Evolutionary conservation across 2,113 vertebrate genomes (phyloP), one percentile per base, ranked within the genome.

Genomic region (Anas platyrhynchos): DNA sequence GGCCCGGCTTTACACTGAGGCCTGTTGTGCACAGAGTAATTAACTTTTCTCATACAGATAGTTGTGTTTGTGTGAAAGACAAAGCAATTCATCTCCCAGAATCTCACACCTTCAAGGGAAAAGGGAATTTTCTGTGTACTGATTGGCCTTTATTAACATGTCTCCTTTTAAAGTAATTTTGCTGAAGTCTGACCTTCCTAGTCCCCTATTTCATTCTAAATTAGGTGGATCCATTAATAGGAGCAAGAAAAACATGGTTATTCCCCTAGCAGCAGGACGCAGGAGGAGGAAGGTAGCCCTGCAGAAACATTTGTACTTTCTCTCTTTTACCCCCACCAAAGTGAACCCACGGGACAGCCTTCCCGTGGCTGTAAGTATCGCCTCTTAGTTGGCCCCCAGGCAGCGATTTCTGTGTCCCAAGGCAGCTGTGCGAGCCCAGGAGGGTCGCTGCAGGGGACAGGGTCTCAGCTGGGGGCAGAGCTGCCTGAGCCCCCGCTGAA

Each of bases 311-410:
- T 23, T 32, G 29, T 10, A 27, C 18, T 61, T 69, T 90, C 21
- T 15, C 4, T 48, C 44, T 86, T 63, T 41, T 13, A 5, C 34
- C 41, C 25, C 54, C 71, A 8, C 7, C 15, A 4, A 25, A 67
- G 25, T 32, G 79, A 54, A 44, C 31, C 36, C 15, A 12, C 3
- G 7, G 29, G 48, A 34, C 2, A 21, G 55, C 9, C 55, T 75
- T 75, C 44, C 46, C 1, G 0, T 7, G 25, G 61, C 4, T 9
- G 1, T 18, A 13, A 36, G 5, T 16, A 21, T 48, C 2, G 0
- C 7, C 5, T 1, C 14, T 43, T 8, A 18, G 14, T 6, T 25
- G 32, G 25, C 7, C 38, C 62, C 62, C 62, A 29, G 11, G 25
- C 36, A 38, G 61, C 6, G 61, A 26, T 62, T 73, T 32, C 6